Percentiles rank a stretch among this genome's conserved stretches.
Evolutionary conservation across 2,797 vertebrate species (phyloP).

Genomic region (Rousettus madagascariensis): DNA sequence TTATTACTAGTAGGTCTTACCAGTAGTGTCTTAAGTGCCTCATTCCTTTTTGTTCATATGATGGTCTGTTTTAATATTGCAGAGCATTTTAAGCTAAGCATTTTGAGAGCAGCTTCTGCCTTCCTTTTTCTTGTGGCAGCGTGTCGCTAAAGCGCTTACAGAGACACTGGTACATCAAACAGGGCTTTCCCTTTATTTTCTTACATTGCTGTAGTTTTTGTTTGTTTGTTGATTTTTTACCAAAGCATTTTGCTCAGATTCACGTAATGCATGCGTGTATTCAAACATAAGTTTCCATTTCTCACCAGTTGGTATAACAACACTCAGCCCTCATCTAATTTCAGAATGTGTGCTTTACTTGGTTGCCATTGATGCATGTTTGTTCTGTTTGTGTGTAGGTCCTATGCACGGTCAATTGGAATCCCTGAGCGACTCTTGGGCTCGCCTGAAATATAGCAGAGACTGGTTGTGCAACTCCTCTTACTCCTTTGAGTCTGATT

Average conservation of each 20-base stretch:
- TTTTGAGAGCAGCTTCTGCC: conserved; percentile 80
- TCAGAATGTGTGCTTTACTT: not conserved
- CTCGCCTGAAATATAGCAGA: conserved; percentile 90
- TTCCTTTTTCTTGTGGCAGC: conserved; percentile 78
- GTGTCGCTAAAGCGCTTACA: conserved; percentile 77
- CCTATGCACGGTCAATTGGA: conserved; percentile 82
- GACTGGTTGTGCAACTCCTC: conserved; percentile 89
- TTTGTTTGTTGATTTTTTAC: conserved; percentile 64
- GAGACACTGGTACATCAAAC: conserved; percentile 61
- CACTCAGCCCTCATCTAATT: conserved; percentile 57
- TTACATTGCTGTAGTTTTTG: conserved; percentile 80
- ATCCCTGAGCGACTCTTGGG: conserved; percentile 93
- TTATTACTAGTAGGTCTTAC: conserved; percentile 58
- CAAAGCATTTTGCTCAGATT: conserved; percentile 76
- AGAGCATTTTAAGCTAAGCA: conserved; percentile 80
- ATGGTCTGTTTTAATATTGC: conserved; percentile 48
- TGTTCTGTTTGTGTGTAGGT: conserved; percentile 80
- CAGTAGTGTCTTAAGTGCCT: not conserved
- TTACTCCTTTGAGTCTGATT: conserved; percentile 91
- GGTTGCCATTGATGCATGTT: conserved; percentile 58
- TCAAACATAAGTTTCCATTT: conserved; percentile 79
- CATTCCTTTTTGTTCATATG: conserved; percentile 58
- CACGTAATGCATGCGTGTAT: conserved; percentile 84
- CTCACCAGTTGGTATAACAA: conserved; percentile 76
- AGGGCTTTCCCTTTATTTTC: conserved; percentile 77